Evolutionary conservation across 2,113 vertebrate genomes (phyloP), one percentile per base, ranked within the genome.

Genomic region (Dicaeum eximium): DNA sequence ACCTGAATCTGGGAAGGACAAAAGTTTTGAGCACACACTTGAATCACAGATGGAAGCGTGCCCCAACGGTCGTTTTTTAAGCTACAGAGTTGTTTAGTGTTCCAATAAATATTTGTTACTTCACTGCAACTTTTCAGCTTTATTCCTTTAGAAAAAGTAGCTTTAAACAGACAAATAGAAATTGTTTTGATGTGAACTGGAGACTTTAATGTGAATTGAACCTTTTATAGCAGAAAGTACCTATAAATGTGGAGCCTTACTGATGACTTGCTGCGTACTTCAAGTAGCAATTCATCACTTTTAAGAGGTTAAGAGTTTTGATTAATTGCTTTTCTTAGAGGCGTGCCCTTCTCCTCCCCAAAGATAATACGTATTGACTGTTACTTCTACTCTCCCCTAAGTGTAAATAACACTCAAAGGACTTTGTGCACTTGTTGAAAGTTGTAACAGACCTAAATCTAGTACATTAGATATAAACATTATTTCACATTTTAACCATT

Each of bases 151-250:
- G 35, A 62, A 64, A 71, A 94, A 95, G 51, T 21, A 58, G 25
- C 9, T 79, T 86, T 72, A 91, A 93, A 73, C 65, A 65, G 53
- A 77, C 61, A 93, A 92, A 87, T 65, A 85, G 11, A 89, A 94
- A 92, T 82, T 25, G 33, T 57, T 81, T 66, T 67, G 58, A 84
- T 70, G 66, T 8, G 15, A 94, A 92, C 37, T 61, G 51, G 37
- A 80, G 42, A 86, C 79, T 47, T 80, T 0, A 80, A 66, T 30
- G 38, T 54, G 79, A 87, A 77, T 14, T 48, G 47, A 89, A 87
- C 6, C 35, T 82, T 87, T 80, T 74, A 77, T 0, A 74, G 56
- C 11, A 93, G 66, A 90, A 91, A 53, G 42, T 35, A 87, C n/a
- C 42, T 79, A 24, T 33, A 62, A 81, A 89, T 1, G 47, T 38